Conservation (phyloP, 1,140 invertebrate species). For the Bombus consobrinus region DNA sequence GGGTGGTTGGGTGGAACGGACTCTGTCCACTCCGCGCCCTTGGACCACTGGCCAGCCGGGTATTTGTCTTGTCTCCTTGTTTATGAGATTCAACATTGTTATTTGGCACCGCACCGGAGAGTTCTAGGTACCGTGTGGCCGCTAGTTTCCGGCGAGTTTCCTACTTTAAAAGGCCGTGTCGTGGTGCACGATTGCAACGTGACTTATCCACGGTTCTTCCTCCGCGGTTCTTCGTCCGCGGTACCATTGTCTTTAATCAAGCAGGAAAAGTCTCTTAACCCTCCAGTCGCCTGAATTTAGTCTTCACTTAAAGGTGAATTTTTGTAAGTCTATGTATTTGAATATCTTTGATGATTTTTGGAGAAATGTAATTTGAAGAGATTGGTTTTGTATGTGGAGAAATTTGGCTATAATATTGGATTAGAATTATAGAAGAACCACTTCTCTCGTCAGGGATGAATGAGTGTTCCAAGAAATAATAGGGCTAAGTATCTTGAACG, state of each 20-base stretch:
- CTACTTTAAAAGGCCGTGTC: constrained; percentile 81
- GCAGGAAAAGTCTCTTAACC: constrained; percentile 9
- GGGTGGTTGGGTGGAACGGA: constrained; percentile 78
- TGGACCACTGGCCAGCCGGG: constrained; percentile 77
- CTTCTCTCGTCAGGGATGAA: too few species aligned
- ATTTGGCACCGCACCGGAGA: constrained; percentile 83
- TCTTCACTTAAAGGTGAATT: neutral
- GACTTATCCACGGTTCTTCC: constrained; percentile 68
- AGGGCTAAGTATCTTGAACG: too few species aligned
- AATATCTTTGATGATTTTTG: neutral
- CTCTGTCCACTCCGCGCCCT: constrained; percentile 81
- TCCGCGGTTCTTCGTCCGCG: constrained; percentile 53
- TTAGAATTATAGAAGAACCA: too few species aligned
- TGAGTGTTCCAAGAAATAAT: too few species aligned
- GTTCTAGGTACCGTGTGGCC: constrained; percentile 73
- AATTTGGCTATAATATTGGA: too few species aligned
- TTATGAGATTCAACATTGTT: constrained; percentile 84
- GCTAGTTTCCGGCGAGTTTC: constrained; percentile 80
- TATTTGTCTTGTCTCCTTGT: constrained; percentile 84
- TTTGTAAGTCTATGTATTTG: neutral
- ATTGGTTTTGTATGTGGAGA: too few species aligned
- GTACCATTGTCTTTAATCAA: constrained; percentile 67
- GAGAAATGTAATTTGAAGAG: too few species aligned
- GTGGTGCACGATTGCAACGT: constrained; percentile 65
- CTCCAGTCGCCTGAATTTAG: too few species aligned